Percentiles rank a stretch among this genome's conserved stretches.
These are phyloP conservation scores for Micropoecilia bifurca DNA, from an alignment of 2,797 vertebrate genomes.

Conservation along the genomic window DNA sequence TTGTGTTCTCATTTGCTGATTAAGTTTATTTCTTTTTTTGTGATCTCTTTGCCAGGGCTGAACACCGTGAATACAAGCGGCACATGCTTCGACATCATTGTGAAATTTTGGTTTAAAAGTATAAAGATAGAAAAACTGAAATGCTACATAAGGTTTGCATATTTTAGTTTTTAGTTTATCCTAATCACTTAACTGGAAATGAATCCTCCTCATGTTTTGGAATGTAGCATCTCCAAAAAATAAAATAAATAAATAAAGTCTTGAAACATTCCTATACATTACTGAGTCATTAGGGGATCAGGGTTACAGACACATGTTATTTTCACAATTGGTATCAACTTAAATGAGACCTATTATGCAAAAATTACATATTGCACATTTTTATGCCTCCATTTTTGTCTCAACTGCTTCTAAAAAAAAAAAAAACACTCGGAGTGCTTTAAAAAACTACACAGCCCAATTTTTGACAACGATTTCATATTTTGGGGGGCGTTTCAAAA, in stretches of 20 bases:
- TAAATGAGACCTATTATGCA: background rate
- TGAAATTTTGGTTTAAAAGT: background rate
- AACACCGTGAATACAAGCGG: conserved; percentile 10
- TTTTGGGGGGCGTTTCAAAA: too few relatives aligned
- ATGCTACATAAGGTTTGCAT: background rate
- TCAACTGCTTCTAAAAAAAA: too few relatives aligned
- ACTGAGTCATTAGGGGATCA: background rate
- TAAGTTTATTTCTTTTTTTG: conserved; percentile 28
- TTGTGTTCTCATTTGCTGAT: conserved; percentile 38
- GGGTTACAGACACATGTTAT: background rate
- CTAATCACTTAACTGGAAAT: background rate
- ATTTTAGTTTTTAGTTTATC: background rate
- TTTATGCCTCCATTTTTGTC: background rate
- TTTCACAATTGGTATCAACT: background rate
- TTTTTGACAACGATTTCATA: too few relatives aligned
- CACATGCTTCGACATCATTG: background rate
- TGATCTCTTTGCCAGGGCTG: conserved; percentile 14
- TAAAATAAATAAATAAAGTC: too few relatives aligned
- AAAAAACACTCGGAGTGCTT: too few relatives aligned
- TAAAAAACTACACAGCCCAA: too few relatives aligned
- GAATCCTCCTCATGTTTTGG: background rate
- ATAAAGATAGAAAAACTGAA: background rate
- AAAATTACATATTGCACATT: too few relatives aligned
- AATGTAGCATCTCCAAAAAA: too few relatives aligned
- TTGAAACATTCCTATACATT: background rate